Evolutionary conservation across 2,888 invertebrate genomes (phyloP).

Genomic region (Spisula solida): DNA sequence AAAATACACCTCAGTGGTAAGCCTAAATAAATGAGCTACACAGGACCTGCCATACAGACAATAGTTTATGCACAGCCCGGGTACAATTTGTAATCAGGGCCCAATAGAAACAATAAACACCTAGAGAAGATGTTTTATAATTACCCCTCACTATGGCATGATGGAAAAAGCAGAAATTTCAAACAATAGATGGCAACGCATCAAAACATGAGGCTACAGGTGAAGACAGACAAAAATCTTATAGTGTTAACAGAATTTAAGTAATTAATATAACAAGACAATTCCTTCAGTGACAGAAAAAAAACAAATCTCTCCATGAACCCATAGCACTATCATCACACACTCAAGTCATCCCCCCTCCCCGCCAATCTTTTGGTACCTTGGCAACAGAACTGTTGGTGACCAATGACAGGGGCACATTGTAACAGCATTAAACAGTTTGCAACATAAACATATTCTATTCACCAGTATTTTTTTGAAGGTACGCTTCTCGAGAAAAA

Average conservation of each 20-base stretch:
- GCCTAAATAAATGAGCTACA: neutral
- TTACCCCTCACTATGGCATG: conserved; percentile 61
- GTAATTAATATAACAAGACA: conserved; percentile 33
- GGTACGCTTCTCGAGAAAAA: no score
- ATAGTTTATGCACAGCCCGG: conserved; percentile 52
- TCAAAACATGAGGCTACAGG: conserved; percentile 56
- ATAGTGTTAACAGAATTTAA: conserved; percentile 44
- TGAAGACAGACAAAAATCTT: conserved; percentile 50
- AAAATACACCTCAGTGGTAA: neutral
- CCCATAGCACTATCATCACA: neutral
- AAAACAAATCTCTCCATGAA: neutral
- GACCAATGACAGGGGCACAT: no score
- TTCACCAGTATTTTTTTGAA: no score
- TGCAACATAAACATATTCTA: no score
- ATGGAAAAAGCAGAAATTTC: conserved; percentile 57
- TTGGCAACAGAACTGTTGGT: no score
- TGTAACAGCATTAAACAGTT: no score
- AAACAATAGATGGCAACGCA: conserved; percentile 55
- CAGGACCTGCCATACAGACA: neutral
- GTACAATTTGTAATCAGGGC: conserved; percentile 58
- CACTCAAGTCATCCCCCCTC: neutral
- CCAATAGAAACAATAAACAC: conserved; percentile 67
- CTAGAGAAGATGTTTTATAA: conserved; percentile 63
- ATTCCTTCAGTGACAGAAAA: neutral
- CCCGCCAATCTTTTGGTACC: no score